Percentiles rank a stretch among this genome's conserved stretches.
phyloP scores from a whole-genome alignment of 2,113 vertebrate genomes.

The Toxotes chatareus region DNA sequence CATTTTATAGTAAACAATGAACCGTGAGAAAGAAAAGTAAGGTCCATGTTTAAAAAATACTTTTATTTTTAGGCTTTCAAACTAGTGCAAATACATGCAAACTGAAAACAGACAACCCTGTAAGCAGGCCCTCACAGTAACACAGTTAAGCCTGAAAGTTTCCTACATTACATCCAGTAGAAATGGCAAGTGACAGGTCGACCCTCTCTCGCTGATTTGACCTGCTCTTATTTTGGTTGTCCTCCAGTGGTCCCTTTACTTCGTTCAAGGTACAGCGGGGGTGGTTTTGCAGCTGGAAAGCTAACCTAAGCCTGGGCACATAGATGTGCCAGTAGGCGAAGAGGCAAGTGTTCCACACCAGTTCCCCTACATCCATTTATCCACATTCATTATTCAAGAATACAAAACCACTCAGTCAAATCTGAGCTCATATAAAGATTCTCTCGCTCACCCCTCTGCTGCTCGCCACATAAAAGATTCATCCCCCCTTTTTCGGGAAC shows the following conservation, averaged over 20 bases:
- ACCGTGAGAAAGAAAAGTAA: background rate
- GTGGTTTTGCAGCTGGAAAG: slow-evolving; percentile 3
- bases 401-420: slow-evolving; percentile 79
- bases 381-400: slow-evolving; percentile 81
- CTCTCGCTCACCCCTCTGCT: slow-evolving; percentile 45
- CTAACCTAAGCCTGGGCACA: slow-evolving; percentile 41
- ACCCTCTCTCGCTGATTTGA: slow-evolving; percentile 19
- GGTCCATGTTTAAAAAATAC: slow-evolving; percentile 72
- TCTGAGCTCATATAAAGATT: slow-evolving; percentile 68
- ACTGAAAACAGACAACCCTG: slow-evolving; percentile 58
- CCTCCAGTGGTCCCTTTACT: slow-evolving; percentile 17
- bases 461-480: slow-evolving; percentile 64
- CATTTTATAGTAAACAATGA: slow-evolving; percentile 3
- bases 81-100: slow-evolving; percentile 84
- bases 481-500: slow-evolving; percentile 45
- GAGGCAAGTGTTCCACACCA: slow-evolving; percentile 50
- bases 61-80: slow-evolving; percentile 62
- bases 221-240: slow-evolving; percentile 31
- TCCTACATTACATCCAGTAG: slow-evolving; percentile 19
- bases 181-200: background rate
- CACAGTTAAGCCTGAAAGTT: slow-evolving; percentile 36
- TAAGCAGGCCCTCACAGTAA: slow-evolving; percentile 35
- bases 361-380: slow-evolving; percentile 69
- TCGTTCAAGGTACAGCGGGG: slow-evolving; percentile 10
- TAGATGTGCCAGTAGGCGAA: slow-evolving; percentile 21